Percentiles rank a stretch among this genome's conserved stretches.
These are phyloP conservation scores for Exephanes ischioxanthus DNA, from an alignment of 2,888 invertebrate species.

Conservation along the genomic window DNA sequence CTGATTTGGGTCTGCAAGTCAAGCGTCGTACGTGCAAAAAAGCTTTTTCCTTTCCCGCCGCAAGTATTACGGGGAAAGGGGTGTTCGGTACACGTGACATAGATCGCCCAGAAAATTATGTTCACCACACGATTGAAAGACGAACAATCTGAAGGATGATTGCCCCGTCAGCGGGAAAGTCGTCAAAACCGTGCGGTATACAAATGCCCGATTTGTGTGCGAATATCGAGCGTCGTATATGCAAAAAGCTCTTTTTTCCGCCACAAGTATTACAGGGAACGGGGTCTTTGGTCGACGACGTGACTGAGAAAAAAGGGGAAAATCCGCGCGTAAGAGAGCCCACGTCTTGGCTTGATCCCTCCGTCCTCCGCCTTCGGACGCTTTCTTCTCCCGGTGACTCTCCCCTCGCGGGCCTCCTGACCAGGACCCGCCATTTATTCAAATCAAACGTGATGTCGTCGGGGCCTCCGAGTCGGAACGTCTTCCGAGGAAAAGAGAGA, in stretches of 20 bases:
- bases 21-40: background rate
- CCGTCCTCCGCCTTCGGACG: constrained; percentile 28
- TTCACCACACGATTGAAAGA: no score
- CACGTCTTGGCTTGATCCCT: constrained; percentile 30
- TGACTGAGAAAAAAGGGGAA: background rate
- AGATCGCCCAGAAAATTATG: no score
- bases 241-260: constrained; percentile 8
- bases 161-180: background rate
- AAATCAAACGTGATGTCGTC: constrained; percentile 75
- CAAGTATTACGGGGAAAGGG: background rate
- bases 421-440: constrained; percentile 77
- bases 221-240: background rate
- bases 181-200: background rate
- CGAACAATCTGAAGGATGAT: background rate
- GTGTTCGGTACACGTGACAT: constrained; percentile 1
- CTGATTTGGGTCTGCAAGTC: background rate
- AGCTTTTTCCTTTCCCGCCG: background rate
- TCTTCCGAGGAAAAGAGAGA: constrained; percentile 54
- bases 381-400: constrained; percentile 30
- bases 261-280: background rate
- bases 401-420: constrained; percentile 12
- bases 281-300: constrained; percentile 21
- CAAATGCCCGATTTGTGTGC: background rate
- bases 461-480: constrained; percentile 66
- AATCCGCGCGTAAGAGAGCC: constrained; percentile 7